Evolutionary conservation across 2,888 invertebrate genomes (phyloP).

Genomic region (Stenodema calcarata): DNA sequence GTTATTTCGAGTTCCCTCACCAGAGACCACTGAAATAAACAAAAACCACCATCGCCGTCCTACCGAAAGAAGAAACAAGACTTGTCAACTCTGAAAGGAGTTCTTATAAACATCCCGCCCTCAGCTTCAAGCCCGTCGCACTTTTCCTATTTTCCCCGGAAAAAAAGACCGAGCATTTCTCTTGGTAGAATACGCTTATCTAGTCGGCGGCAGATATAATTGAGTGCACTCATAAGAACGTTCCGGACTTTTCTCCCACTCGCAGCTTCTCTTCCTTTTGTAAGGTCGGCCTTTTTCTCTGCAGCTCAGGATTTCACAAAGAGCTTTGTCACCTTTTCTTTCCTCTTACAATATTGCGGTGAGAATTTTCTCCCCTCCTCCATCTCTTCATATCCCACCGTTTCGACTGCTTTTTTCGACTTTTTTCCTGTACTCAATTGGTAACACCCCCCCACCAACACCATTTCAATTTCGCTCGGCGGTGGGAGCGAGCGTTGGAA

Average conservation of each 20-base stretch:
- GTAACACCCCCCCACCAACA: not conserved
- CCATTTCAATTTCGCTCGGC: not conserved
- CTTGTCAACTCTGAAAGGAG: not conserved
- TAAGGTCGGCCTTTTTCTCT: not conserved
- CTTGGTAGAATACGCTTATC: slow-evolving; percentile 10
- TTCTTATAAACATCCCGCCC: not conserved
- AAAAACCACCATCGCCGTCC: not conserved
- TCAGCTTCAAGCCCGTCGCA: not conserved
- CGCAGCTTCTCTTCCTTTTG: not conserved
- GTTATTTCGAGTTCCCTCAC: not conserved
- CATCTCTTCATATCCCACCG: not conserved
- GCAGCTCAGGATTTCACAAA: not conserved
- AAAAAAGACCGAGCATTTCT: not conserved
- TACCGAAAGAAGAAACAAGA: not conserved
- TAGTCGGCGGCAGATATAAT: slow-evolving; percentile 1
- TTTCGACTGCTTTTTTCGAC: not conserved
- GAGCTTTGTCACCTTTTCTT: slow-evolving; percentile 18
- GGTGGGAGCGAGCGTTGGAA: not conserved
- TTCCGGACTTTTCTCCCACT: not conserved
- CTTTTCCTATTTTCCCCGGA: not conserved
- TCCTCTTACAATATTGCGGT: not conserved
- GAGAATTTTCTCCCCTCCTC: not conserved
- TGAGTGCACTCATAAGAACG: slow-evolving; percentile 15
- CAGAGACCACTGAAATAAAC: not conserved
- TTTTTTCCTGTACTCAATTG: not conserved